Percentiles rank a stretch among this genome's conserved stretches.
Conservation (phyloP, 2,888 invertebrate species). For the Drosophila dives region DNA sequence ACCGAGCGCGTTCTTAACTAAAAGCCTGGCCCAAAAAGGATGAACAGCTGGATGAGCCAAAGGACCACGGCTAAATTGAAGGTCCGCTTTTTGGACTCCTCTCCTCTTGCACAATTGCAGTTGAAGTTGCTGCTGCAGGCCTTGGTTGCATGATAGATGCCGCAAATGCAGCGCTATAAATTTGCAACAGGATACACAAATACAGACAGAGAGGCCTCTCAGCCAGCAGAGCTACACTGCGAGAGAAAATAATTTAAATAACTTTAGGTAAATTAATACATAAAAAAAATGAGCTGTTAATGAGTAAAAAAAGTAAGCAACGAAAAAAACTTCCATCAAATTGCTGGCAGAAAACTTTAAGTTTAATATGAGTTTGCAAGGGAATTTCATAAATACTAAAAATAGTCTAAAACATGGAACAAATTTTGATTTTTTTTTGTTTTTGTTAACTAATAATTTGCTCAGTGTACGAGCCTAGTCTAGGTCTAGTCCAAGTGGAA, state of each 20-base stretch:
- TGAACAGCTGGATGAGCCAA: constrained; percentile 35
- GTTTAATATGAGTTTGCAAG: too few species aligned
- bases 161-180: constrained; percentile 70
- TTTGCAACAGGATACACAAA: constrained; percentile 38
- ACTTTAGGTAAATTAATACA: neutral
- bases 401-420: too few species aligned
- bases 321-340: too few species aligned
- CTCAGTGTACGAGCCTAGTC: constrained; percentile 7
- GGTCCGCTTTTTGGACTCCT: constrained; percentile 14
- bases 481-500: constrained; percentile 37
- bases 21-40: constrained; percentile 49
- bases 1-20: constrained; percentile 79
- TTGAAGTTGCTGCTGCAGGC: neutral
- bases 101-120: constrained; percentile 2
- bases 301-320: too few species aligned
- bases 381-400: too few species aligned
- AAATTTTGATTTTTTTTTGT: too few species aligned
- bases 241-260: neutral
- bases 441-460: neutral
- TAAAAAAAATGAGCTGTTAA: neutral
- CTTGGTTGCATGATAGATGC: constrained; percentile 55
- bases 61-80: constrained; percentile 28
- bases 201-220: neutral
- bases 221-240: neutral
- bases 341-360: too few species aligned